Evolutionary conservation across 1,140 invertebrate genomes (phyloP).

Genomic region (Lutraria rhynchaena): DNA sequence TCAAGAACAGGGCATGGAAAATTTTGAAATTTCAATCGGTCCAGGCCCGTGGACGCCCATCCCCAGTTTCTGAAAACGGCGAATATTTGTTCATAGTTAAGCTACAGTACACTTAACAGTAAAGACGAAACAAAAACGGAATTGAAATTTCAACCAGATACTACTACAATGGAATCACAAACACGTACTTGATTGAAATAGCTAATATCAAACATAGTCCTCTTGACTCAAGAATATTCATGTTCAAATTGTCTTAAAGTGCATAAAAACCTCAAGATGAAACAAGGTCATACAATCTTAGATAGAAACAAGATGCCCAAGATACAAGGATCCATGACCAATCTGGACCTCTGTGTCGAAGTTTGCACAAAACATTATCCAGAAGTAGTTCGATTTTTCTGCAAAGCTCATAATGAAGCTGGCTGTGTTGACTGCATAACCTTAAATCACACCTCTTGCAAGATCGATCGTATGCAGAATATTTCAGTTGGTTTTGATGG

Average conservation of each 20-base stretch:
- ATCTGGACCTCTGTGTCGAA: not conserved
- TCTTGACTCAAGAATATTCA: not conserved
- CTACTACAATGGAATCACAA: no score
- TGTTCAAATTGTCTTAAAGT: not conserved
- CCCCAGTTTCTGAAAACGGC: no score
- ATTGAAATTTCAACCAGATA: no score
- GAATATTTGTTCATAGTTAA: no score
- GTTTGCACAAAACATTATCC: not conserved
- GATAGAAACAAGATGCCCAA: not conserved
- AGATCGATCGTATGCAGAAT: not conserved
- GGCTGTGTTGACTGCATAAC: conserved; percentile 4
- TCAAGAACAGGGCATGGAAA: no score
- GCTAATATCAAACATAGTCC: no score
- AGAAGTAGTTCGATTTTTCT: conserved; percentile 2
- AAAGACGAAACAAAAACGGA: no score
- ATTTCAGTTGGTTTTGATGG: not conserved
- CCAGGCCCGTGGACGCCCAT: no score
- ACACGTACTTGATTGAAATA: no score
- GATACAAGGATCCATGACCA: no score
- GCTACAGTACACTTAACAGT: no score
- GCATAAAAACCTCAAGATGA: not conserved
- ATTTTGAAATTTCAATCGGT: no score
- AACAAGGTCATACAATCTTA: not conserved
- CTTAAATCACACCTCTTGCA: not conserved
- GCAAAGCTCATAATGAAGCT: not conserved